phyloP scores from a whole-genome alignment of 1,140 invertebrate genomes.

The Anoplolepis gracilipes region DNA sequence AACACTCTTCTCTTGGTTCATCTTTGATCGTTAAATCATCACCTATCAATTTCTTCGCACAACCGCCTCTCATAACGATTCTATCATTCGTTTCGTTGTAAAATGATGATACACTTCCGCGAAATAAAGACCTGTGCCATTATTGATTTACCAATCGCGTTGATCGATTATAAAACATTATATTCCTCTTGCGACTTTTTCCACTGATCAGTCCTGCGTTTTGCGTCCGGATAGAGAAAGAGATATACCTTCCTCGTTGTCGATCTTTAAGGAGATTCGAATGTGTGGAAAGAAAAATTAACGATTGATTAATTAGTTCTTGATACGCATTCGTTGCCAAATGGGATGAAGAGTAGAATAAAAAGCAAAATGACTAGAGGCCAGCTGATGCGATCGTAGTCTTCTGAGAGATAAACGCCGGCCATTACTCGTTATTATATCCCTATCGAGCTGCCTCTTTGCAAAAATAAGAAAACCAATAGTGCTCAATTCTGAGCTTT shows the following conservation, averaged over 20 bases:
- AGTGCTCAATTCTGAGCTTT: too few relatives aligned
- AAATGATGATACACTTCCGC: not conserved
- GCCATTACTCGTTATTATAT: too few relatives aligned
- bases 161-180: not conserved
- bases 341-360: too few relatives aligned
- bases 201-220: not conserved
- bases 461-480: not conserved
- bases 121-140: not conserved
- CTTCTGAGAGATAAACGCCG: too few relatives aligned
- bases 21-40: constrained; percentile 57
- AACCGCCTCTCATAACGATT: constrained; percentile 35
- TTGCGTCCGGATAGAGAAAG: not conserved
- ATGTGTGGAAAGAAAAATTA: not conserved
- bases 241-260: not conserved
- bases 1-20: constrained; percentile 66
- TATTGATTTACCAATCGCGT: constrained; percentile 13
- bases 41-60: constrained; percentile 40
- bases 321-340: constrained; percentile 70
- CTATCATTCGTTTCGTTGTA: not conserved
- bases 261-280: constrained; percentile 20
- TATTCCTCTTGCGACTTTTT: constrained; percentile 5
- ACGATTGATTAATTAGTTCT: constrained; percentile 60
- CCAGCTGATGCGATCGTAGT: constrained; percentile 84
- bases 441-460: constrained; percentile 83
- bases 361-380: constrained; percentile 71